These are phyloP conservation scores for Nomia melanderi DNA, from an alignment of 1,140 invertebrate genomes.

Conservation along the genomic window DNA sequence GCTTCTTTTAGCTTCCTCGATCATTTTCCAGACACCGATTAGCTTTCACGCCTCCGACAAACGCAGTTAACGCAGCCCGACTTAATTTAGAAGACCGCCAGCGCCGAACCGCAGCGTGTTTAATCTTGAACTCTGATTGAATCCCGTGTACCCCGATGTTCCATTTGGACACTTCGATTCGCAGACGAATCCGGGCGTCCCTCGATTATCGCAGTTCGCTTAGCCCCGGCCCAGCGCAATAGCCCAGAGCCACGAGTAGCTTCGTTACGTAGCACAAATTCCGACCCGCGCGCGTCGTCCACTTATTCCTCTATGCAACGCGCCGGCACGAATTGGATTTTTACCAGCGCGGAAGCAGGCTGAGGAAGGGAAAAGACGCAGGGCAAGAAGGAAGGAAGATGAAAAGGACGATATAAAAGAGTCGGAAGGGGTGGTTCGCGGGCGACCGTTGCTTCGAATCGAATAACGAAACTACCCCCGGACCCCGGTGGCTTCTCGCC, in stretches of 20 bases:
- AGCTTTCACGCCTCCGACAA: too few relatives aligned
- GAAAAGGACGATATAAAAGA: slow-evolving; percentile 22
- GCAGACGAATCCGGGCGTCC: too few relatives aligned
- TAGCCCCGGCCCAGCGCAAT: not conserved
- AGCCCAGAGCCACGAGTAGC: not conserved
- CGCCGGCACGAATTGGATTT: slow-evolving; percentile 55
- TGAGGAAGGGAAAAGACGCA: slow-evolving; percentile 26
- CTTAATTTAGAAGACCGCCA: too few relatives aligned
- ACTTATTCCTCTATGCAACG: slow-evolving; percentile 51
- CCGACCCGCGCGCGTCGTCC: not conserved
- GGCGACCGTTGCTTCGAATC: slow-evolving; percentile 43
- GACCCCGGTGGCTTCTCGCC: slow-evolving; percentile 12
- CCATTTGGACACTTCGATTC: too few relatives aligned
- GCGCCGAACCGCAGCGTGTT: too few relatives aligned
- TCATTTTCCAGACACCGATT: too few relatives aligned
- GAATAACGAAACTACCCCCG: slow-evolving; percentile 56
- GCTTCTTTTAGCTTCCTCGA: too few relatives aligned
- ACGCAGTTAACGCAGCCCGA: too few relatives aligned
- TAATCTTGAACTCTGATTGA: too few relatives aligned
- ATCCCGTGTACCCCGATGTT: too few relatives aligned
- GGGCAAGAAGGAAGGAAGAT: not conserved
- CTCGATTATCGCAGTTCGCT: slow-evolving; percentile 4
- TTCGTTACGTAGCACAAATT: slow-evolving; percentile 34
- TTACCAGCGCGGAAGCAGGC: slow-evolving; percentile 47
- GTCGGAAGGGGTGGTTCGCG: slow-evolving; percentile 19